Evolutionary conservation across 2,888 invertebrate genomes (phyloP), one percentile per base, ranked within the genome.

Genomic region (Exocentrus adspersus): DNA sequence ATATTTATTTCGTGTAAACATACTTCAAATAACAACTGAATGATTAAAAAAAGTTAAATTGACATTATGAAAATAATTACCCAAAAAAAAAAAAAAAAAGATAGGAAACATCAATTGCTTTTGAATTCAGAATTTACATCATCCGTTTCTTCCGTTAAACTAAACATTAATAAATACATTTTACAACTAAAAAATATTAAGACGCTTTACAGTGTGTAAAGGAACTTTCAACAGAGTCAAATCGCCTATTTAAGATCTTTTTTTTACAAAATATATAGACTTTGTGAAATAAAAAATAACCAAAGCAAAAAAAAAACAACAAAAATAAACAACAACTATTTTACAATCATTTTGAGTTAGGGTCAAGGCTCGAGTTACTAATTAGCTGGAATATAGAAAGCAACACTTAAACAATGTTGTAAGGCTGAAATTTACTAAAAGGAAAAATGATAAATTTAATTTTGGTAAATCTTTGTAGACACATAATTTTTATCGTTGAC

Each of bases 11-110:
- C 68, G 66, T 66, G 70, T 73, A 70, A 74, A 74, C 69, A 70
- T 70, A 72, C 65, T 72, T 71, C 68, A 72, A 72, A 70, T 72
- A 75, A 74, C 73, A 74, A 74, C 63, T 69, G 68, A 72, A 72
- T 64, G 60, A 65, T 67, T 67, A 60, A 60, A 69, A 68, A 65
- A 68, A 71, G 65, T 64, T 62, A 67, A 68, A 61, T 58, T 59
- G 45, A 62, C 45, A 52, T 32, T 67, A 64, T 46, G 63, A 62
- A 69, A 70, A 69, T 63, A 63, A 56, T 62, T 65, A 65, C 62
- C 61, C 63, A 60, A 67, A 60, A 24, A 69, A 54, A 64, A 51
- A 60, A 62, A 60, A 67, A 60, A 24, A 69, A 54, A 64, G 50
- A 60, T 61, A 56, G 59, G 50, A 60, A 65, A 62, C 17, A 57